Conservation (phyloP, 2,797 vertebrate species). For the Salmo trutta region DNA sequence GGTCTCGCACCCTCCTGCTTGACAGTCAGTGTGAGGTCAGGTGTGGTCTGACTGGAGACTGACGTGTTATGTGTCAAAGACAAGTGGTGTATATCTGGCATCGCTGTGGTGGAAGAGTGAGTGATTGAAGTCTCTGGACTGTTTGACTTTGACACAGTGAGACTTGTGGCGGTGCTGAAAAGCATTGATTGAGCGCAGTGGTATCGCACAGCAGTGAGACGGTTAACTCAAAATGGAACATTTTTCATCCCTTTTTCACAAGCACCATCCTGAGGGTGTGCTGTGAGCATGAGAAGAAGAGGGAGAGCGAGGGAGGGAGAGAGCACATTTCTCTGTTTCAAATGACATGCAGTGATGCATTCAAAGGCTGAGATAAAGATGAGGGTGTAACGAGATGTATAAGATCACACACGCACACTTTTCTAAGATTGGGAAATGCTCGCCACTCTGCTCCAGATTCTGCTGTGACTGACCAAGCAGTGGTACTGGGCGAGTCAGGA, state of each 20-base stretch:
- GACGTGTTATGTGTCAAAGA: neutral
- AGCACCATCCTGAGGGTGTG: slow-evolving; percentile 44
- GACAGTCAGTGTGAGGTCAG: neutral
- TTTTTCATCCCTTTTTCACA: slow-evolving; percentile 65
- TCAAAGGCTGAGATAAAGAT: slow-evolving; percentile 11
- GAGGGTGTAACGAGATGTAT: slow-evolving; percentile 3
- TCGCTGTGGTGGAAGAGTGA: neutral
- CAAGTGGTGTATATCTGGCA: neutral
- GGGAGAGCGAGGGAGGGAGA: slow-evolving; percentile 15
- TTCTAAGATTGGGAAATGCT: slow-evolving; percentile 34
- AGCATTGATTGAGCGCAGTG: neutral
- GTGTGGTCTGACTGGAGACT: neutral
- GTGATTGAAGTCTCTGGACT: neutral
- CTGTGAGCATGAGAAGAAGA: slow-evolving; percentile 28
- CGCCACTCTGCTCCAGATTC: slow-evolving; percentile 48
- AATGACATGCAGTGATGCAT: slow-evolving; percentile 19
- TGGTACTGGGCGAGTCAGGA: slow-evolving; percentile 34
- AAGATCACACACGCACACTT: slow-evolving; percentile 18
- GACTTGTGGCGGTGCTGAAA: neutral
- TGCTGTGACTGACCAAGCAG: slow-evolving; percentile 57
- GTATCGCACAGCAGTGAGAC: slow-evolving; percentile 37
- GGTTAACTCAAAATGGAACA: slow-evolving; percentile 71
- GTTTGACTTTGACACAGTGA: neutral
- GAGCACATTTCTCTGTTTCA: slow-evolving; percentile 6
- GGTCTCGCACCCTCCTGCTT: neutral